Base-by-base conservation (phyloP, 2,888 invertebrate genomes). In the Norana najaformis region DNA sequence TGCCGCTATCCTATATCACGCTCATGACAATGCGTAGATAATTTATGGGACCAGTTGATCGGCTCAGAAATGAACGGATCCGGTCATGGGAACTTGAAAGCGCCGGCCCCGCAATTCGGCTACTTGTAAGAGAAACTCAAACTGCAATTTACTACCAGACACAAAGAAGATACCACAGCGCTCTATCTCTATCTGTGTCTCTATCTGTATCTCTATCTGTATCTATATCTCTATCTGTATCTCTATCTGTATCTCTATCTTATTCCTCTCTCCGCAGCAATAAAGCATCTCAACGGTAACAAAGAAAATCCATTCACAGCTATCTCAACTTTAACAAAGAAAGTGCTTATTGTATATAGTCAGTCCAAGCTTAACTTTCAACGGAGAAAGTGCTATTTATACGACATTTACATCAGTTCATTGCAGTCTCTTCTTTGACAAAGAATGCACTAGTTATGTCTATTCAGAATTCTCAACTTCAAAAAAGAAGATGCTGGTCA, bases 11-110 rank as follows among this genome's bases (percentile, higher is more conserved):
- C 85, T 85, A 85, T 85, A 85, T 85, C 85, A 85, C 23, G 85
- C 20, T 37, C 35, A 85, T 85, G 35, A 35, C 85, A 85, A 37
- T 69, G n/a, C 69, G 37, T 85, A 35, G 85, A 85, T 85, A 85
- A 85, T 85, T 85, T 85, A 85, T 85, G 85, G 36, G 37, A 85
- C 85, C 85, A 85, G 85, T 85, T 36, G 35, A 85, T 85, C 85
- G 85, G 69, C 69, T 69, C 69, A 6, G 69, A 69, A 69, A 69
- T 8, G 69, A 69, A 69, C 69, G 69, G n/a, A 69, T 69, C 69
- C 69, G 69, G 69, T 69, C 69, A 69, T 69, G 69, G 69, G 69
- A 69, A 69, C 6, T 69, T 69, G 69, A 69, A 69, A 69, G 69
- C 69, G 69, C 69, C 69, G 69, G 69, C 69, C n/a, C n/a, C 69